Percentiles rank a stretch among this genome's conserved stretches.
phyloP scores from a whole-genome alignment of 2,888 invertebrate genomes.

The Leptinotarsa rubiginosa region DNA sequence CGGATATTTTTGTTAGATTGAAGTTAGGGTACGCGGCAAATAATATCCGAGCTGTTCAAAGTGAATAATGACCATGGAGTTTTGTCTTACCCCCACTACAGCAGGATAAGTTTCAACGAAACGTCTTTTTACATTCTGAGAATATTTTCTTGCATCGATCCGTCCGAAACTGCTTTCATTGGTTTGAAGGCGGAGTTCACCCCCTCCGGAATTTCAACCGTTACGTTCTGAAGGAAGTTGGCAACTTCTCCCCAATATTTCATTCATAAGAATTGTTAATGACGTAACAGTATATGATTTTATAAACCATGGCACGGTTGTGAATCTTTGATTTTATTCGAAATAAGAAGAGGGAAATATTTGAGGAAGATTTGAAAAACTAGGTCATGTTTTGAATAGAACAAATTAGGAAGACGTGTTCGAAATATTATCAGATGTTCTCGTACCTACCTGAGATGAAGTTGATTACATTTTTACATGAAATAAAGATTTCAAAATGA shows the following conservation, averaged over 20 bases:
- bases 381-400: slow-evolving; percentile 31
- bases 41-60: slow-evolving; percentile 65
- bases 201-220: slow-evolving; percentile 58
- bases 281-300: slow-evolving; percentile 58
- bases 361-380: slow-evolving; percentile 44
- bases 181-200: slow-evolving; percentile 64
- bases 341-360: slow-evolving; percentile 43
- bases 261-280: slow-evolving; percentile 55
- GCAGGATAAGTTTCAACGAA: slow-evolving; percentile 62
- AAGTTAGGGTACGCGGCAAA: slow-evolving; percentile 65
- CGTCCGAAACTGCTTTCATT: slow-evolving; percentile 58
- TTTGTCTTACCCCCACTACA: slow-evolving; percentile 60
- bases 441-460: too few species aligned
- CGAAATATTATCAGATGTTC: too few species aligned
- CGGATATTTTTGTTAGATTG: slow-evolving; percentile 65
- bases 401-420: too few species aligned
- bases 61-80: slow-evolving; percentile 67
- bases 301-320: slow-evolving; percentile 53
- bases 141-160: slow-evolving; percentile 68
- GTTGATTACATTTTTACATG: too few species aligned
- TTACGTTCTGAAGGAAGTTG: slow-evolving; percentile 46
- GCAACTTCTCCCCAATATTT: slow-evolving; percentile 52
- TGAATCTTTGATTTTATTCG: slow-evolving; percentile 50
- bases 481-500: too few species aligned
- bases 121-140: slow-evolving; percentile 68